A percentile compares a stretch with the other conserved stretches of the same genome.
These are phyloP conservation scores for Augochlorella aurata DNA, from an alignment of 2,888 invertebrate genomes.

Conservation along the genomic window DNA sequence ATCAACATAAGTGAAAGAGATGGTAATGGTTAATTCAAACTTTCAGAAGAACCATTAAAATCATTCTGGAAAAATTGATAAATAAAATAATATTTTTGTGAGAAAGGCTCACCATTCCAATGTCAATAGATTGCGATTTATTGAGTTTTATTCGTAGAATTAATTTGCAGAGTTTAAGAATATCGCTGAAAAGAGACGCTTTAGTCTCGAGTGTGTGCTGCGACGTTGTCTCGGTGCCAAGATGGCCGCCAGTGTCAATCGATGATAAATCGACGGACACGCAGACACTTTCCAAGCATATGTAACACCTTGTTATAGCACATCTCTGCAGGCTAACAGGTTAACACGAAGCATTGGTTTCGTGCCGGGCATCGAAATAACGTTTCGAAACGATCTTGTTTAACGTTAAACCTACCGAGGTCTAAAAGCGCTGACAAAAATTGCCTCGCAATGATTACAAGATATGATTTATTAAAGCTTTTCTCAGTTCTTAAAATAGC, in stretches of 20 bases:
- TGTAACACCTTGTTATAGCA: slow-evolving; percentile 42
- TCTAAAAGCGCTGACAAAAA: no score
- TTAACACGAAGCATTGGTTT: neutral
- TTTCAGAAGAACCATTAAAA: no score
- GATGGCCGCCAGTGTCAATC: slow-evolving; percentile 31
- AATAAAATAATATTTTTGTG: no score
- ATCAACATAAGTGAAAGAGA: no score
- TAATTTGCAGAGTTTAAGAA: neutral
- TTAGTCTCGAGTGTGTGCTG: neutral
- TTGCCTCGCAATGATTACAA: no score
- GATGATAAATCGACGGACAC: slow-evolving; percentile 49
- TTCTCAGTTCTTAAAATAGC: no score
- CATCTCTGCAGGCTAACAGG: slow-evolving; percentile 11
- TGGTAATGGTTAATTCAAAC: no score
- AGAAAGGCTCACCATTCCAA: no score
- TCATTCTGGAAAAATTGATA: no score
- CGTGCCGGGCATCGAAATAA: neutral
- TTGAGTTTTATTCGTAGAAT: neutral
- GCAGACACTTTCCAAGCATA: slow-evolving; percentile 34
- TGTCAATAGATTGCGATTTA: no score
- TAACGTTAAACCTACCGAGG: neutral
- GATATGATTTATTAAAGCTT: no score
- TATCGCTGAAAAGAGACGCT: neutral
- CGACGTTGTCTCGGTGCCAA: neutral
- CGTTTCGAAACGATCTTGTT: neutral